phyloP scores from a whole-genome alignment of 2,888 invertebrate species.

The Spisula subtruncata region DNA sequence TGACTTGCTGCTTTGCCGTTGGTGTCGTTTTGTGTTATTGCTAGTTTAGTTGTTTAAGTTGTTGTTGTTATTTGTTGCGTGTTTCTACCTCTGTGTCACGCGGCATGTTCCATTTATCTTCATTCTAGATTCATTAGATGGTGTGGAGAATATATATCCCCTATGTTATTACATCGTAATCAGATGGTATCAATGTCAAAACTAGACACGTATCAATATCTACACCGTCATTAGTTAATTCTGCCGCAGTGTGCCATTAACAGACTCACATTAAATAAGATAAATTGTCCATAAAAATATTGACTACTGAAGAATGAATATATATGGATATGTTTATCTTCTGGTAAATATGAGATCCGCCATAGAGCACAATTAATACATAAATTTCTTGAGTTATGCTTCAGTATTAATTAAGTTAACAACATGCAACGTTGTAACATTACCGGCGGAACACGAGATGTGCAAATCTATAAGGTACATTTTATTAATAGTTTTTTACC shows the following conservation, averaged over 20 bases:
- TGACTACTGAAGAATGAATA: not conserved
- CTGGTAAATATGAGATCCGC: not conserved
- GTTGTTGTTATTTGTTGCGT: no score
- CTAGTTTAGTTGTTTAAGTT: no score
- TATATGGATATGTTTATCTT: not conserved
- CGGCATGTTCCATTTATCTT: no score
- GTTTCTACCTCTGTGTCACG: no score
- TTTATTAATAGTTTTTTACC: no score
- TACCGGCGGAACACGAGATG: no score
- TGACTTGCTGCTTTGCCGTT: no score
- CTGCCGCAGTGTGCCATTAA: not conserved
- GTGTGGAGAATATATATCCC: no score
- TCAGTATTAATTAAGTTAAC: constrained; percentile 15
- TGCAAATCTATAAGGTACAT: no score
- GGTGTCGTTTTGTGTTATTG: no score
- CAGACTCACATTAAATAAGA: not conserved
- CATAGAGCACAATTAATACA: not conserved
- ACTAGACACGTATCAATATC: not conserved
- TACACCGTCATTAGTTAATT: not conserved
- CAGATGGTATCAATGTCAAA: not conserved
- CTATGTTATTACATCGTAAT: no score
- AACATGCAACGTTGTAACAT: not conserved
- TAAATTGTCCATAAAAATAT: constrained; percentile 3
- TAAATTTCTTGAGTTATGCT: not conserved
- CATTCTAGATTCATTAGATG: no score